Base-by-base conservation (phyloP, 2,888 invertebrate genomes). In the Megalurothrips usitatus region DNA sequence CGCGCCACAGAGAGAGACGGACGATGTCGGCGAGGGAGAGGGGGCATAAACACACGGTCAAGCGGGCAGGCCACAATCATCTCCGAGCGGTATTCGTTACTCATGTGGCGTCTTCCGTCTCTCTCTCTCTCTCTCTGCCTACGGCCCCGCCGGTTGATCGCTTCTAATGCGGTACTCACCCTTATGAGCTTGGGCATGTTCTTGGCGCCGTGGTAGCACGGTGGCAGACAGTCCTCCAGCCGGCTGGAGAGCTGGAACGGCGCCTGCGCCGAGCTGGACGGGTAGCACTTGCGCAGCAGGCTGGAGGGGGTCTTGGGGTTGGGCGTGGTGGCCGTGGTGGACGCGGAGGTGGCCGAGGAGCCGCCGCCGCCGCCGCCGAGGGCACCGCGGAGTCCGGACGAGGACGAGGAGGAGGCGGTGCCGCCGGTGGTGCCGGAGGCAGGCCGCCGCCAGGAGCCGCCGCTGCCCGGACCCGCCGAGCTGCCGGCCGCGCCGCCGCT, bases 121-220 rank as follows among this genome's bases (percentile, higher is more conserved):
- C n/a, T n/a, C n/a, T n/a, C n/a, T n/a, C n/a, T n/a, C n/a, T n/a
- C n/a, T n/a, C n/a, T n/a, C n/a, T n/a, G n/a, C n/a, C n/a, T n/a
- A n/a, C n/a, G n/a, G n/a, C n/a, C n/a, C n/a, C n/a, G n/a, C n/a
- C n/a, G n/a, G n/a, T n/a, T n/a, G n/a, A n/a, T n/a, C n/a, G n/a
- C n/a, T n/a, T n/a, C n/a, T n/a, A n/a, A n/a, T n/a, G n/a, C n/a
- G 58, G 23, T 9, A 82, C 87, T 85, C 85, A 91, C 91, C 88
- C 91, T 90, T 83, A 92, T 90, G 34, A 91, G 87, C 83, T 90
- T 89, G 79, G 89, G 88, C 84, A 91, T 90, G 83, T 90, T 89
- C 84, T 90, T 89, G 80, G 90, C 89, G 34, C 89, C 87, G 79
- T 89, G 88, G 85, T 90, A 90, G 83, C 89, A 89, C 0, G 91